Evolutionary conservation across 2,888 invertebrate species (phyloP).

Genomic region (Mythimna lalbum): DNA sequence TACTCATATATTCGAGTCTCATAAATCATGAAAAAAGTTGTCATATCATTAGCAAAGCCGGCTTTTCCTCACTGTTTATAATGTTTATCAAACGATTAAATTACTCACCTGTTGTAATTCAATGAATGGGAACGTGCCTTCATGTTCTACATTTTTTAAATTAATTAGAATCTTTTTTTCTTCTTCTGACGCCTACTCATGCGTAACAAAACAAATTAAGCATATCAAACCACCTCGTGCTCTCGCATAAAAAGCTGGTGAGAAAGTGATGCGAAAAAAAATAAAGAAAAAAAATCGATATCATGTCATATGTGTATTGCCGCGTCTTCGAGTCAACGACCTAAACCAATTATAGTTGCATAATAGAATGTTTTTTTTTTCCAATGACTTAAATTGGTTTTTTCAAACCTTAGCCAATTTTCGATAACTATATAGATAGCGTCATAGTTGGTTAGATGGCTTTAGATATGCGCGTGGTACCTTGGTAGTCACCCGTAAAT

Average conservation of each 20-base stretch:
- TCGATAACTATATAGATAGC: conserved; percentile 77
- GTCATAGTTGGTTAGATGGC: conserved; percentile 70
- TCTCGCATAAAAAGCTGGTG: conserved; percentile 70
- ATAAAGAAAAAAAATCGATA: conserved; percentile 68
- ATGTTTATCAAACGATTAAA: conserved; percentile 37
- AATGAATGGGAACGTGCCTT: conserved; percentile 55
- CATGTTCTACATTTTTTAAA: conserved; percentile 62
- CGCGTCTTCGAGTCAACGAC: conserved; percentile 81
- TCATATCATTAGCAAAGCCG: conserved; percentile 29
- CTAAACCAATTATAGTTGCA: conserved; percentile 86
- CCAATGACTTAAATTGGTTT: conserved; percentile 79
- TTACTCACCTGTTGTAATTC: conserved; percentile 28
- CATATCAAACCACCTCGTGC: conserved; percentile 69
- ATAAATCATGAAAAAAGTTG: conserved; percentile 34
- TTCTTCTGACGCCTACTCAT: conserved; percentile 69
- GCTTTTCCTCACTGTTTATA: conserved; percentile 37
- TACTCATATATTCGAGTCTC: background rate
- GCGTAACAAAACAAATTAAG: conserved; percentile 76
- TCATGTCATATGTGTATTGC: conserved; percentile 77
- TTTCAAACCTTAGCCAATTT: conserved; percentile 79
- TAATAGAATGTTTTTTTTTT: conserved; percentile 79
- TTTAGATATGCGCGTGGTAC: conserved; percentile 57
- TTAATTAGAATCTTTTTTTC: conserved; percentile 68
- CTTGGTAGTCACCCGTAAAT: conserved; percentile 24
- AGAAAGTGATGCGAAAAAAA: conserved; percentile 82